A percentile compares a stretch with the other conserved stretches of the same genome.
phyloP scores from a whole-genome alignment of 2,888 invertebrate species.

The Ecliptopera silaceata region DNA sequence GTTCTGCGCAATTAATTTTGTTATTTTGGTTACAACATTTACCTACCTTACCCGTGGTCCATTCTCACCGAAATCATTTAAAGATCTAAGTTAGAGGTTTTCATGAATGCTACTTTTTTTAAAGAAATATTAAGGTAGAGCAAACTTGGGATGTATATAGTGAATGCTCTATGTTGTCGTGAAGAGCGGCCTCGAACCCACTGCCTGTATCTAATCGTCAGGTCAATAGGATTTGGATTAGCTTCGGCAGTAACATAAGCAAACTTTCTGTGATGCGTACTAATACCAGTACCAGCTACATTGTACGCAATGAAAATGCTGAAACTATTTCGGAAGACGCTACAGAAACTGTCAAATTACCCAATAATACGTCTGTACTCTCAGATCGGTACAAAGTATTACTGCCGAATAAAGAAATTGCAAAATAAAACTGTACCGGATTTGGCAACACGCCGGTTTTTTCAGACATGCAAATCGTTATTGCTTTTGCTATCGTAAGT shows the following conservation, averaged over 20 bases:
- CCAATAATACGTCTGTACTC: slow-evolving; percentile 28
- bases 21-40: slow-evolving; percentile 8
- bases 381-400: slow-evolving; percentile 31
- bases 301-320: background rate
- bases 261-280: slow-evolving; percentile 6
- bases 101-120: too few species aligned
- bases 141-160: slow-evolving; percentile 15
- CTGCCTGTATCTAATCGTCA: slow-evolving; percentile 58
- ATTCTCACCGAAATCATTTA: background rate
- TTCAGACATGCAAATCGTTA: slow-evolving; percentile 27
- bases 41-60: background rate
- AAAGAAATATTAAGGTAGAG: too few species aligned
- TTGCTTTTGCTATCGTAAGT: slow-evolving; percentile 20
- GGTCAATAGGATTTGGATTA: slow-evolving; percentile 49
- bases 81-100: background rate
- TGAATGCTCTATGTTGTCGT: slow-evolving; percentile 30
- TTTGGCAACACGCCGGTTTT: slow-evolving; percentile 34
- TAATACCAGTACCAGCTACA: slow-evolving; percentile 1
- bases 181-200: slow-evolving; percentile 49
- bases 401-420: slow-evolving; percentile 31
- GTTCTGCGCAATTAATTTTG: slow-evolving; percentile 10
- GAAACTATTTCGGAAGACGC: slow-evolving; percentile 16
- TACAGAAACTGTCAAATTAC: slow-evolving; percentile 25
- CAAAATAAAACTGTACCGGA: slow-evolving; percentile 24
- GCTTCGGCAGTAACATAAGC: slow-evolving; percentile 35